Evolutionary conservation across 1,140 invertebrate genomes (phyloP).

Genomic region (Archivesica marissinica): DNA sequence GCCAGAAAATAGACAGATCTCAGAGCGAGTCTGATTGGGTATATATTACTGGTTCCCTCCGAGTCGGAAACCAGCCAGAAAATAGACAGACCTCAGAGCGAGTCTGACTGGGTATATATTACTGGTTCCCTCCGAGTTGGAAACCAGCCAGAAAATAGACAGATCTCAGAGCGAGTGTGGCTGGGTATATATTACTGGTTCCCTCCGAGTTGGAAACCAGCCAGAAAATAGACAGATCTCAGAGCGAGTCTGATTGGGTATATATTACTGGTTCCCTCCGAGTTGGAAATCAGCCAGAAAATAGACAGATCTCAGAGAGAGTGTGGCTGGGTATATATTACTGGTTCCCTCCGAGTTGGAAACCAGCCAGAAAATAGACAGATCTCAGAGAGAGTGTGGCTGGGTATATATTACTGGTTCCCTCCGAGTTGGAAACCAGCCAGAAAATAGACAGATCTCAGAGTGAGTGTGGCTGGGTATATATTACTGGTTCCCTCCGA

Average conservation of each 20-base stretch:
- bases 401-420: not conserved
- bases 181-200: not conserved
- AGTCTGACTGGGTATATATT: not conserved
- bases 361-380: not conserved
- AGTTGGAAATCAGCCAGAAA: no score
- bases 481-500: conserved; percentile 1
- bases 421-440: no score
- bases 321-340: not conserved
- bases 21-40: not conserved
- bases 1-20: not conserved
- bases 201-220: no score
- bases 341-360: conserved; percentile 1
- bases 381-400: not conserved
- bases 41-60: conserved; percentile 2
- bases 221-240: not conserved
- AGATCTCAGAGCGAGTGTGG: not conserved
- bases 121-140: conserved; percentile 5
- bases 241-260: not conserved
- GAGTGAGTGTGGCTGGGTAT: not conserved
- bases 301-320: not conserved
- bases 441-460: not conserved
- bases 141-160: not conserved
- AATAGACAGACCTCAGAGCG: not conserved
- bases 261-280: conserved; percentile 4
- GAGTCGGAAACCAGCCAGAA: no score